phyloP scores from a whole-genome alignment of 2,797 vertebrate genomes.

The Gymnothorax javanicus region DNA sequence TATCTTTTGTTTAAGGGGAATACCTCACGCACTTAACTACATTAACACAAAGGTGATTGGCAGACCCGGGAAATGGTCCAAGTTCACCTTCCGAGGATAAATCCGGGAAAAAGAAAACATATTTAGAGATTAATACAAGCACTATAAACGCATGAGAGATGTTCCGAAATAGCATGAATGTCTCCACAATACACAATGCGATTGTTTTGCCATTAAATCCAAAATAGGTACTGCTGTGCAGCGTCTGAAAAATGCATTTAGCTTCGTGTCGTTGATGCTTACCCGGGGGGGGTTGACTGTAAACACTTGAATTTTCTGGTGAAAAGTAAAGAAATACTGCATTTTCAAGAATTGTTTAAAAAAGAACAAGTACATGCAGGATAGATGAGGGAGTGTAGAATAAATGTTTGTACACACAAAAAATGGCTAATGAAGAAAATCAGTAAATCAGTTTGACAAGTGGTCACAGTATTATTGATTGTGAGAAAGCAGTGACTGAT shows the following conservation, averaged over 20 bases:
- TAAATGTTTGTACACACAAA: conserved; percentile 11
- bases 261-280: background rate
- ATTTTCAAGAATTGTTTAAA: background rate
- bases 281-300: background rate
- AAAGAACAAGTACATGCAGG: background rate
- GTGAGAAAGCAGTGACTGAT: conserved; percentile 28
- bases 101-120: background rate
- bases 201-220: background rate
- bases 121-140: background rate
- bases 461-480: conserved; percentile 15
- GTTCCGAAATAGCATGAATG: background rate
- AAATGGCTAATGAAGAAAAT: conserved; percentile 13
- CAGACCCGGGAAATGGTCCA: conserved; percentile 58
- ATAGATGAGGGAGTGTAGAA: background rate
- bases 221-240: background rate
- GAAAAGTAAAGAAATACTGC: background rate
- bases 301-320: background rate
- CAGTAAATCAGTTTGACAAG: conserved; percentile 4
- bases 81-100: conserved; percentile 47
- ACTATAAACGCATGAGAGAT: background rate
- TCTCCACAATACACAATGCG: conserved; percentile 9
- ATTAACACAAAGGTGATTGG: conserved; percentile 58
- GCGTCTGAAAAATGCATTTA: conserved; percentile 7
- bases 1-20: conserved; percentile 49
- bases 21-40: conserved; percentile 54